Base-by-base conservation (phyloP, 2,888 invertebrate species). In the Heliothis peltigera region DNA sequence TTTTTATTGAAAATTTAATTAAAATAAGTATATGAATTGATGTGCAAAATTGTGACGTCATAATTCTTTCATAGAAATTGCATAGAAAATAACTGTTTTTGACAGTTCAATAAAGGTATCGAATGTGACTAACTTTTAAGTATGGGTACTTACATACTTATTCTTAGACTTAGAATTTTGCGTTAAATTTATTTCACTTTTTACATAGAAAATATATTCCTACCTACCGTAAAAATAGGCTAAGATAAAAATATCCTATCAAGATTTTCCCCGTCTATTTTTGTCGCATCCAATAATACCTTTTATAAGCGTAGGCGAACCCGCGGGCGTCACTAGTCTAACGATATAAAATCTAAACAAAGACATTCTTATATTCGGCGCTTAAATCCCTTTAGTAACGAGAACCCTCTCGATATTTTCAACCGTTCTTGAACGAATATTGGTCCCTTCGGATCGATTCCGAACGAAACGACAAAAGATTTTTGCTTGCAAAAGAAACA, bases 381-480 rank as follows among this genome's bases (percentile, higher is more conserved):
- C 77, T 80, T 82, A 82, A 82, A 82, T 78, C 81, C 79, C 76
- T 84, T 82, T 81, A 72, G 84, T 80, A 87, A 73, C 85, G 86
- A 83, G 83, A 84, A 84, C 84, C 84, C 48, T 63, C 79, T 82
- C 75, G 81, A 90, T 91, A 90, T 90, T 91, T 90, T 85, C 85
- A 83, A 81, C 84, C 80, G 84, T 84, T 87, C 86, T 84, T 83
- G 84, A 88, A 84, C 85, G 83, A 84, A 83, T 84, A 91, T 80
- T 81, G 80, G 83, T 86, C 90, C 90, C 91, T 77, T 74, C 79
- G 88, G 91, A 83, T 87, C 89, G 81, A 88, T 91, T 87, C 52
- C 58, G 64, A 67, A 67, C 65, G 81, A 52, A 79, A 74, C 65
- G 82, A 80, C 82, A 77, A 81, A 86, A 86, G 83, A 85, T 85